Conservation (phyloP, 1,140 invertebrate species). For the Phthorimaea operculella region DNA sequence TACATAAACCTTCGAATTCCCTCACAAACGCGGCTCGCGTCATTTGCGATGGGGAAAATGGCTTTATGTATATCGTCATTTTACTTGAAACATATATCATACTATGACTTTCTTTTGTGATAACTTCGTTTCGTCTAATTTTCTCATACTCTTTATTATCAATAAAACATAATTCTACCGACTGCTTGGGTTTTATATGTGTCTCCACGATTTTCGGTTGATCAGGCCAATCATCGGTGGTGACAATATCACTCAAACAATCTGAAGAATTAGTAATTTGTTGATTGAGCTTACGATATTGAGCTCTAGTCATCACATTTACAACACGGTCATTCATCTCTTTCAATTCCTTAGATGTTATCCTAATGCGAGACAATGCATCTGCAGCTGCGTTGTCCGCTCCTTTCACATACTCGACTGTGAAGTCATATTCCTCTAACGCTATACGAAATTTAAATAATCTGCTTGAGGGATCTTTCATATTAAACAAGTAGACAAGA, state of each 20-base stretch:
- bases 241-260: not conserved
- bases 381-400: conserved; percentile 7
- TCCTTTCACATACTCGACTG: conserved; percentile 30
- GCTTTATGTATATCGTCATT: conserved; percentile 8
- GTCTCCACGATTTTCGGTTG: conserved; percentile 25
- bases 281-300: not conserved
- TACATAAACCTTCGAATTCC: conserved; percentile 10
- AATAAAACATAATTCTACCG: conserved; percentile 14
- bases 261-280: not conserved
- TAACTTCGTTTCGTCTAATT: conserved; percentile 8
- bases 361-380: conserved; percentile 7
- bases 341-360: conserved; percentile 4
- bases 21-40: conserved; percentile 17
- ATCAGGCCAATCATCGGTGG: conserved; percentile 18
- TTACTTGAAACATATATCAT: conserved; percentile 6
- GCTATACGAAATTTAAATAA: conserved; percentile 38
- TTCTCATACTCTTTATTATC: conserved; percentile 7
- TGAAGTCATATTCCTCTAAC: conserved; percentile 36
- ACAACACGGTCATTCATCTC: not conserved
- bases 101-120: not conserved
- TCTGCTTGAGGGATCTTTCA: conserved; percentile 30
- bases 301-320: not conserved
- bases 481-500: conserved; percentile 36
- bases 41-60: conserved; percentile 10
- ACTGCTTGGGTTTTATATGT: conserved; percentile 13